Conservation (phyloP, 2,113 vertebrate genomes). For the Myanophis thanlyinensis region DNA sequence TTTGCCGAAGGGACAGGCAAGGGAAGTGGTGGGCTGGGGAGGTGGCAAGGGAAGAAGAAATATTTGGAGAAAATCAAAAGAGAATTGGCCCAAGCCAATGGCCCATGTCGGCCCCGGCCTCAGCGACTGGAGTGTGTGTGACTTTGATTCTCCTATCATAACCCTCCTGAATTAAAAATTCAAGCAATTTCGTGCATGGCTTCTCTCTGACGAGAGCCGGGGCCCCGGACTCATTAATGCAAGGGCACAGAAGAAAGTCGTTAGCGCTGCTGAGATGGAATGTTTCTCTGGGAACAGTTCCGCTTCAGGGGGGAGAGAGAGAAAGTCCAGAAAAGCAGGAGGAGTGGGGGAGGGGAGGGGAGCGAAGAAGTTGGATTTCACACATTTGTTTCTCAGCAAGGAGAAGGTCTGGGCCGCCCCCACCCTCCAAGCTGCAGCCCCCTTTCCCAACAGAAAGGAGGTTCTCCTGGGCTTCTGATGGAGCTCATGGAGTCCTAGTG, state of each 20-base stretch:
- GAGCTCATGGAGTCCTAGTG: too few relatives aligned
- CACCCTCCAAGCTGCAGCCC: background rate
- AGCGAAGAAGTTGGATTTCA: slow-evolving; percentile 62
- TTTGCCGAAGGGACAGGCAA: background rate
- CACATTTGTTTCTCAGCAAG: slow-evolving; percentile 70
- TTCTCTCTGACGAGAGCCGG: slow-evolving; percentile 85
- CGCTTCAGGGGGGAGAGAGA: slow-evolving; percentile 68
- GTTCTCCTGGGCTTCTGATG: too few relatives aligned
- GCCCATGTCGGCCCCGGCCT: slow-evolving; percentile 71
- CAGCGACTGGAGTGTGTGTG: slow-evolving; percentile 77
- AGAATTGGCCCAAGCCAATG: slow-evolving; percentile 74
- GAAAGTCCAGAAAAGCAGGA: slow-evolving; percentile 57
- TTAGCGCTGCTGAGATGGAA: slow-evolving; percentile 83
- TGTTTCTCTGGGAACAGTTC: slow-evolving; percentile 84
- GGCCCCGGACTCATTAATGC: slow-evolving; percentile 93
- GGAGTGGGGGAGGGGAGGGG: background rate
- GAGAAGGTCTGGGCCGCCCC: slow-evolving; percentile 29
- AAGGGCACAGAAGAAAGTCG: slow-evolving; percentile 82
- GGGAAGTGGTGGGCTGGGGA: background rate
- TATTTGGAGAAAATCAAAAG: slow-evolving; percentile 51
- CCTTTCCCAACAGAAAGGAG: background rate
- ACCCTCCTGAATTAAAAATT: slow-evolving; percentile 86
- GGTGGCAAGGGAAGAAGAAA: background rate
- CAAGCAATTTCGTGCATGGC: slow-evolving; percentile 96
- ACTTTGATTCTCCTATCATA: slow-evolving; percentile 82